Conservation (phyloP, 2,888 invertebrate species). For the Griposia aprilina region DNA sequence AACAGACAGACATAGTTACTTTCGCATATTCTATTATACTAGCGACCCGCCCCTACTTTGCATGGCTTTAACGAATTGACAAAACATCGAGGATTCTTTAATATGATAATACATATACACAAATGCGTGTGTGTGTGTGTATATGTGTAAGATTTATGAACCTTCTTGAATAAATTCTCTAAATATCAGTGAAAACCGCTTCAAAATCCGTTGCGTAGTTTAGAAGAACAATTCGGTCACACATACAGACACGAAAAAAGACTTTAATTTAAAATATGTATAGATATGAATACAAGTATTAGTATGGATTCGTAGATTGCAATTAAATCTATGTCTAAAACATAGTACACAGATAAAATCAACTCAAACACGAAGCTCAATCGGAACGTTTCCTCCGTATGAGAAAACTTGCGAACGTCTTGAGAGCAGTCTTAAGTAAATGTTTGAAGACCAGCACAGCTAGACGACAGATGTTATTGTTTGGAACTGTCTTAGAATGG, state of each 20-base stretch:
- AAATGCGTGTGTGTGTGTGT: too few species aligned
- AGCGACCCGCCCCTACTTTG: background rate
- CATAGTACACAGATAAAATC: conserved; percentile 11
- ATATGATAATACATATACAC: too few species aligned
- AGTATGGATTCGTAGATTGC: background rate
- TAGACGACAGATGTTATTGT: conserved; percentile 43
- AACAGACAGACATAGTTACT: too few species aligned
- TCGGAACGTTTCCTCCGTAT: conserved; percentile 17
- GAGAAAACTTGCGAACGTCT: conserved; percentile 48
- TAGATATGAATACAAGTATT: too few species aligned
- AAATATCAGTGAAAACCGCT: background rate
- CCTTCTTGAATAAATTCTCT: background rate
- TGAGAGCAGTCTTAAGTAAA: conserved; percentile 39
- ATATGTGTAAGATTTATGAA: too few species aligned
- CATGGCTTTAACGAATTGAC: background rate
- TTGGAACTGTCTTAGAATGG: background rate
- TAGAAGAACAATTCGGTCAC: background rate
- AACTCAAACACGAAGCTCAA: conserved; percentile 38
- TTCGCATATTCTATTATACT: too few species aligned
- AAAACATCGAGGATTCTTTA: too few species aligned
- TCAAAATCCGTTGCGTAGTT: background rate
- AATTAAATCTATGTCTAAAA: background rate
- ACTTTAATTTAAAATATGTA: background rate
- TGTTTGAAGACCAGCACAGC: conserved; percentile 42
- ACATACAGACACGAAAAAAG: background rate